phyloP scores from a whole-genome alignment of 2,797 vertebrate species.

The Eidolon dupreanum region DNA sequence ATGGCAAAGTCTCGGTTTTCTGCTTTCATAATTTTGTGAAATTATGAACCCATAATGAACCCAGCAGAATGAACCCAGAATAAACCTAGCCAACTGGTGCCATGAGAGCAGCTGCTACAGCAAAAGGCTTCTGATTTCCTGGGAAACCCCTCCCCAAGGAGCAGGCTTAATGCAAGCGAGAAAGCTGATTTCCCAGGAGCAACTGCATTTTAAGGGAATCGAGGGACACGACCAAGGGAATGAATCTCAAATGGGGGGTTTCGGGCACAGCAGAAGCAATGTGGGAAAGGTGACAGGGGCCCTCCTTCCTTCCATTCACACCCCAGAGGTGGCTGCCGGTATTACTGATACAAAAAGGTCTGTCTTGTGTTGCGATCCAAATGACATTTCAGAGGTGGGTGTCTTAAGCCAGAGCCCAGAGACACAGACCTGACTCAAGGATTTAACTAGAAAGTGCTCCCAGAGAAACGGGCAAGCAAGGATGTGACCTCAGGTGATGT shows the following conservation, averaged over 20 bases:
- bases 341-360: not conserved
- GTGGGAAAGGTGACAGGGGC: not conserved
- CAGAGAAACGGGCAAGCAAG: not conserved
- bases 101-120: not conserved
- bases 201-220: not conserved
- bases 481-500: not conserved
- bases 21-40: not conserved
- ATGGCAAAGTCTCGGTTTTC: accelerated
- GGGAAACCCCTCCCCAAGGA: not conserved
- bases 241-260: not conserved
- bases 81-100: accelerated
- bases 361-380: not conserved
- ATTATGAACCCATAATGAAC: too few relatives aligned
- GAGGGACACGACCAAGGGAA: not conserved
- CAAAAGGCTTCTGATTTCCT: not conserved
- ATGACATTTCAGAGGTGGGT: not conserved
- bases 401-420: not conserved
- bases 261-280: not conserved
- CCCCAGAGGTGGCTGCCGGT: not conserved
- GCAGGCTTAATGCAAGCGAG: not conserved
- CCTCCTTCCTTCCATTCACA: not conserved
- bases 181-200: not conserved
- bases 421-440: not conserved
- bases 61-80: not conserved
- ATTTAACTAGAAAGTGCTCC: not conserved